These are phyloP conservation scores for Pseudomyrmex cubaensis DNA, from an alignment of 1,140 invertebrate species.

Conservation along the genomic window DNA sequence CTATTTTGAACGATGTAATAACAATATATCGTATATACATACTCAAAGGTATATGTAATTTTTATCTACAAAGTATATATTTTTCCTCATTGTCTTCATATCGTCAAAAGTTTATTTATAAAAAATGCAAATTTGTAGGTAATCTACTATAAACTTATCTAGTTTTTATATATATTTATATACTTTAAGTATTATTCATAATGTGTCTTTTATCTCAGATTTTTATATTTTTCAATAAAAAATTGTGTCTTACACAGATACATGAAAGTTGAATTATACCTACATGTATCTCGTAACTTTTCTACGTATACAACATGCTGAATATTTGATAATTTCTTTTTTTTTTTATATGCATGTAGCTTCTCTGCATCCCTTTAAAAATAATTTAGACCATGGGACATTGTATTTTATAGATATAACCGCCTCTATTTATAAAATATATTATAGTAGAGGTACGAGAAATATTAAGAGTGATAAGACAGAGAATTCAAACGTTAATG, in stretches of 20 bases:
- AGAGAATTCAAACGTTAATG: constrained; percentile 25
- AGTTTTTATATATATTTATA: constrained; percentile 1
- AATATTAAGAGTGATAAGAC: constrained; percentile 10
- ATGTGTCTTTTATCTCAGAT: neutral
- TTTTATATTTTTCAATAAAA: constrained; percentile 12
- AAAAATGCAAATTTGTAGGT: neutral
- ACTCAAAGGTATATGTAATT: neutral
- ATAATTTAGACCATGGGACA: neutral
- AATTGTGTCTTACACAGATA: constrained; percentile 20
- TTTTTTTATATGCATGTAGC: constrained; percentile 32
- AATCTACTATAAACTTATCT: neutral
- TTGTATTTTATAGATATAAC: neutral
- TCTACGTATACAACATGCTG: neutral
- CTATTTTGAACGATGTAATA: constrained; percentile 26
- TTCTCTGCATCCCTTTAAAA: constrained; percentile 12
- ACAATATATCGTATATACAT: neutral
- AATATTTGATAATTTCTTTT: neutral
- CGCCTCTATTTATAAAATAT: neutral
- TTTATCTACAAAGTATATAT: constrained; percentile 2
- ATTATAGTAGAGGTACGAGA: neutral
- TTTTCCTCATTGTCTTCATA: neutral
- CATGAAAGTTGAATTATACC: neutral
- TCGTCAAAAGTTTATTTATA: neutral
- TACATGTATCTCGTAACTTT: neutral
- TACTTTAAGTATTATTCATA: neutral